Base-by-base conservation (phyloP, 37 sponge, comb jelly and placozoan genomes). In the Haliclona indistincta region DNA sequence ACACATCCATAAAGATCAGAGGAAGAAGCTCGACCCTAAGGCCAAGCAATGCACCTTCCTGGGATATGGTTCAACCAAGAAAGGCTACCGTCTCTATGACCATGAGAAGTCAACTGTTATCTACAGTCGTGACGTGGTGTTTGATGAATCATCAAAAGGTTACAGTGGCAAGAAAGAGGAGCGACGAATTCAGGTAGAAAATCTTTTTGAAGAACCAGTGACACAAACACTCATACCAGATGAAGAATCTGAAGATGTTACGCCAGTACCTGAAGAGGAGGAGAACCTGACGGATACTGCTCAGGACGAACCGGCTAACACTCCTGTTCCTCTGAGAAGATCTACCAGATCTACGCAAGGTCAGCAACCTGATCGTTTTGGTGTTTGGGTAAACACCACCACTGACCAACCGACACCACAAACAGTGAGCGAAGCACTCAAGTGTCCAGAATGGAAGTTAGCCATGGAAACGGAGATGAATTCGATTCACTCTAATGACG, bases 381-480 rank as follows among this genome's bases (percentile, higher is more conserved):
- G 19, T 51, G 53, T 13, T 20, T 19, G 19, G 19, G 17, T 13
- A 20, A 20, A 19, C 53, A 51, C 13, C 19, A 19, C 19, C 53
- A 51, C 53, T 51, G 53, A 51, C 19, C 17, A 20, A 13, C 13
- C 13, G 53, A 19, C 13, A 19, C 53, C 53, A 20, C 13, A 51
- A 20, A 20, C 53, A 13, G 19, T 51, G 17, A 51, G 53, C 19
- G 53, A 51, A 51, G 53, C 53, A 20, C 53, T 20, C 38, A 41
- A 7, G 49, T 54, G 73, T 37, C 53, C 20, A 17, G 53, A n/a
- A n/a, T n/a, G n/a, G n/a, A n/a, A n/a, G n/a, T n/a, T n/a, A 68
- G 87, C 87, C 30, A 86, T 86, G 86, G 47, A 73, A 64, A 56
- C 26, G 30, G 75, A 86, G 52, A 86, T 86, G 60, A 35, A 55